phyloP scores from a whole-genome alignment of 2,113 vertebrate genomes.

The Jaculus jaculus region DNA sequence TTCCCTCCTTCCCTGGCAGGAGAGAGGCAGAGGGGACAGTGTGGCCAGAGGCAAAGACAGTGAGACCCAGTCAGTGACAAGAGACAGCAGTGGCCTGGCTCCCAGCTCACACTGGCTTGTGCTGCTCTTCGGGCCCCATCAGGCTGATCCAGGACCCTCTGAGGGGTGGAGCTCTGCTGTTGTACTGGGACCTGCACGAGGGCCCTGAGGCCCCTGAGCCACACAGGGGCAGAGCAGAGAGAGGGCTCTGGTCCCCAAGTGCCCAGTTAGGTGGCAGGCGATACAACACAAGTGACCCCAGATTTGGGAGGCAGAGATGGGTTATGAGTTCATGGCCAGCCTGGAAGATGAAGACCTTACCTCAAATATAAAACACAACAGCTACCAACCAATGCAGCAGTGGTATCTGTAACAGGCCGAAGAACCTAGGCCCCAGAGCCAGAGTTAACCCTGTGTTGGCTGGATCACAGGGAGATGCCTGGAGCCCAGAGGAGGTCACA shows the following conservation, averaged over 20 bases:
- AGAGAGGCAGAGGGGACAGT: not conserved
- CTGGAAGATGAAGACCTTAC: not conserved
- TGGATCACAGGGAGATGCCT: too few species aligned
- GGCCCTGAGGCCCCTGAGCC: not conserved
- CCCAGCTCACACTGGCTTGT: not conserved
- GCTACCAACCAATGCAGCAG: not conserved
- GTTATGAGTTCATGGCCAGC: not conserved
- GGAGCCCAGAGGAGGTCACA: too few species aligned
- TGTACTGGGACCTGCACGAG: not conserved
- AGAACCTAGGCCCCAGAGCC: not conserved
- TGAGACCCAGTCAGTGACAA: fast-evolving
- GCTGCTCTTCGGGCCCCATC: too few species aligned
- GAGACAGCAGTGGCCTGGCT: not conserved
- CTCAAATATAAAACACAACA: not conserved
- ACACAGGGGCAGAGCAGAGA: not conserved
- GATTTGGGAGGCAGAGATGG: not conserved
- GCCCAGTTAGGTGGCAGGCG: not conserved
- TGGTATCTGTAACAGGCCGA: not conserved
- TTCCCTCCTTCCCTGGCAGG: slow-evolving; percentile 81
- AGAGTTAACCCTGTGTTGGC: not conserved
- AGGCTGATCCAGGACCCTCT: too few species aligned
- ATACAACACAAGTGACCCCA: too few species aligned
- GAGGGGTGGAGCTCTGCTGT: not conserved
- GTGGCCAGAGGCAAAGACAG: not conserved
- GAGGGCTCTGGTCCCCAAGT: not conserved